A percentile compares a stretch with the other conserved stretches of the same genome.
Evolutionary conservation across 1,140 invertebrate species (phyloP).

Genomic region (Drosophila arizonae): DNA sequence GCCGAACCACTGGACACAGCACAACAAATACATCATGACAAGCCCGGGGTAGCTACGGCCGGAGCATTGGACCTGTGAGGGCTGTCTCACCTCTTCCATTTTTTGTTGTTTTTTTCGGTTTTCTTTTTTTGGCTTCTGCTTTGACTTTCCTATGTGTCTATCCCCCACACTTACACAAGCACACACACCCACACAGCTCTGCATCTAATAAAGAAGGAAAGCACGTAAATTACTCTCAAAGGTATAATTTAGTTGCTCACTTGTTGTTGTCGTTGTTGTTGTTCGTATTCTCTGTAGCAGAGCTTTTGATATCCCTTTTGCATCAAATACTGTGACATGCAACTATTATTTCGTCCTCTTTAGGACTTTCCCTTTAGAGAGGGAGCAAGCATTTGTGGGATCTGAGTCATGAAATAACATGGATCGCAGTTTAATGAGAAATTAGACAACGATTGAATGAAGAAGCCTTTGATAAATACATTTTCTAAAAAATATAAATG

Average conservation of each 20-base stretch:
- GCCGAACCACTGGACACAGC: slow-evolving; percentile 30
- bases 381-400: no score
- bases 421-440: no score
- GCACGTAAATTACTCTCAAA: slow-evolving; percentile 76
- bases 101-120: slow-evolving; percentile 23
- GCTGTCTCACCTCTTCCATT: slow-evolving; percentile 30
- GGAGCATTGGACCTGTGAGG: background rate
- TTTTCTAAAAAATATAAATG: no score
- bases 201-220: slow-evolving; percentile 75
- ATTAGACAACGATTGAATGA: no score
- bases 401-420: no score
- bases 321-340: slow-evolving; percentile 53
- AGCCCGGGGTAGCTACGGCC: slow-evolving; percentile 26
- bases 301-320: slow-evolving; percentile 50
- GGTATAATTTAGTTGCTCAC: slow-evolving; percentile 74
- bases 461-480: no score
- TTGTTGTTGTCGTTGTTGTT: slow-evolving; percentile 43
- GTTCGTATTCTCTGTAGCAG: slow-evolving; percentile 16
- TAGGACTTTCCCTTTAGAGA: slow-evolving; percentile 17
- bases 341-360: slow-evolving; percentile 19
- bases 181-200: slow-evolving; percentile 3
- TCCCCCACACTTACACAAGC: background rate
- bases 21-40: slow-evolving; percentile 72
- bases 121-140: slow-evolving; percentile 32
- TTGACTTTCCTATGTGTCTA: slow-evolving; percentile 11